Percentiles rank a stretch among this genome's conserved stretches.
Evolutionary conservation across 1,140 invertebrate species (phyloP).

Genomic region (Saccostrea glomerata): DNA sequence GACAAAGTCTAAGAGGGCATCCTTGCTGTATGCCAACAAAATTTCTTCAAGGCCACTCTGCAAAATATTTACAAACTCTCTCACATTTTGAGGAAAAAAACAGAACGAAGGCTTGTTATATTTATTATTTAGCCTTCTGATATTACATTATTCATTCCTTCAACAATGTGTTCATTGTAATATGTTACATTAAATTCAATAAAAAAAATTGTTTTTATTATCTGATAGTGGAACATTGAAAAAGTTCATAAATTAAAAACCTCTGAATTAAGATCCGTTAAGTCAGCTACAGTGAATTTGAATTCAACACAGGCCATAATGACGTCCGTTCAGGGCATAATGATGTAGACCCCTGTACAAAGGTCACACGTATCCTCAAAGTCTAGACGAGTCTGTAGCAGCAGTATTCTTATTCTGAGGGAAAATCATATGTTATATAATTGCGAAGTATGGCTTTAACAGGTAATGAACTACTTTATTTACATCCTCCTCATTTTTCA

Average conservation of each 20-base stretch:
- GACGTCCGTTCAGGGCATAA: slow-evolving; percentile 72
- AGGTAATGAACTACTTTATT: too few relatives aligned
- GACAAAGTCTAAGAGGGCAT: slow-evolving; percentile 58
- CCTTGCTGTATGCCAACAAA: slow-evolving; percentile 56
- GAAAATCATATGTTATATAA: not conserved
- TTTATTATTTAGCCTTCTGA: too few relatives aligned
- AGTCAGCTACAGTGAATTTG: slow-evolving; percentile 53
- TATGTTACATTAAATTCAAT: too few relatives aligned
- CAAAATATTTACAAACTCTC: not conserved
- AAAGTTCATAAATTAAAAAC: not conserved
- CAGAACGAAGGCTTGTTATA: too few relatives aligned
- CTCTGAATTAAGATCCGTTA: slow-evolving; percentile 36
- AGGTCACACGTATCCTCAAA: slow-evolving; percentile 69
- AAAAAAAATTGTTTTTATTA: too few relatives aligned
- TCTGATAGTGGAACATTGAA: not conserved
- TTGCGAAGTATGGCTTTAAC: too few relatives aligned
- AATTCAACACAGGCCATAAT: slow-evolving; percentile 69
- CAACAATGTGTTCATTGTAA: too few relatives aligned
- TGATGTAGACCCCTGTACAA: slow-evolving; percentile 62
- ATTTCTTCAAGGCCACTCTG: slow-evolving; percentile 47
- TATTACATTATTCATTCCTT: too few relatives aligned
- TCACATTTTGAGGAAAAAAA: too few relatives aligned
- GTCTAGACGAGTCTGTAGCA: slow-evolving; percentile 53
- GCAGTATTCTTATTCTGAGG: slow-evolving; percentile 58
- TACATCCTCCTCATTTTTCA: too few relatives aligned